phyloP scores from a whole-genome alignment of 2,888 invertebrate species.

The Aquatica leii region DNA sequence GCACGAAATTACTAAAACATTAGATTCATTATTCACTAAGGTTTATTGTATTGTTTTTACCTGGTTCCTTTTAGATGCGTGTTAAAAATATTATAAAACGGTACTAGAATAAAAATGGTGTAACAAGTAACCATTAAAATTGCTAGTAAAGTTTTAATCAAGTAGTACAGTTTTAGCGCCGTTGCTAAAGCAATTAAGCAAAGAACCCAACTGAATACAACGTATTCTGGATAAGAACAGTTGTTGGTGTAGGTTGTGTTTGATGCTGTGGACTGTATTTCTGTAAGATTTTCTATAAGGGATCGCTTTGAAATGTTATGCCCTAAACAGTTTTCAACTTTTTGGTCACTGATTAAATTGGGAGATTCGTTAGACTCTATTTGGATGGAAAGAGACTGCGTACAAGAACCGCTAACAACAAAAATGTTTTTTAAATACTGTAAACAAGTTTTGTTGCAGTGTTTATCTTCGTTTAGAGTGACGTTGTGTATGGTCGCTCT shows the following conservation, averaged over 20 bases:
- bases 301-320: background rate
- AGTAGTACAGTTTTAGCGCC: conserved; percentile 87
- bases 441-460: conserved; percentile 7
- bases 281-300: background rate
- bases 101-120: conserved; percentile 71
- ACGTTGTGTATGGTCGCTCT: conserved; percentile 8
- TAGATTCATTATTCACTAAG: background rate
- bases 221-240: conserved; percentile 82
- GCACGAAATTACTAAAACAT: conserved; percentile 48
- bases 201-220: conserved; percentile 93
- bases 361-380: background rate
- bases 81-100: conserved; percentile 43
- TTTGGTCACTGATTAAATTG: background rate
- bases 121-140: conserved; percentile 79
- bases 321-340: background rate
- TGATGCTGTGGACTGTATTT: background rate
- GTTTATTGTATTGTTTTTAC: background rate
- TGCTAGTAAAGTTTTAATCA: conserved; percentile 84
- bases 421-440: background rate
- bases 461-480: background rate
- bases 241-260: background rate
- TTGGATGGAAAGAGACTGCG: background rate
- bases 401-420: background rate
- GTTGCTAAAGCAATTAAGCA: conserved; percentile 91
- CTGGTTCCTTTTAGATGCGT: background rate